Conservation (phyloP, 1,140 invertebrate genomes). For the Fopius arisanus region DNA sequence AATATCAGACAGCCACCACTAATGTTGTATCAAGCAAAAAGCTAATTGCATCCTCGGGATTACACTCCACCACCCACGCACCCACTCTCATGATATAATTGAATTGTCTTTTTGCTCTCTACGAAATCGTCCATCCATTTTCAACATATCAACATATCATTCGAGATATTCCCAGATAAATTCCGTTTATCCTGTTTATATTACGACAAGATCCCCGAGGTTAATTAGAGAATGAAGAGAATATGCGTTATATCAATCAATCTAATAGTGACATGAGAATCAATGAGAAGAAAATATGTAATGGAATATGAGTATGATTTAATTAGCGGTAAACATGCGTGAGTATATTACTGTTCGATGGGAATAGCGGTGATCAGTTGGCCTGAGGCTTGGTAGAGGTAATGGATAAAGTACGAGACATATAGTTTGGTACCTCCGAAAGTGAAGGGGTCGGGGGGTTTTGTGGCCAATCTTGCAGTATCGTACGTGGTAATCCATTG, state of each 20-base stretch:
- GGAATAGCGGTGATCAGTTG: conserved; percentile 32
- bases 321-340: conserved; percentile 36
- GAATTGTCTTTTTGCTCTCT: conserved; percentile 57
- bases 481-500: conserved; percentile 28
- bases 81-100: conserved; percentile 42
- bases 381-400: conserved; percentile 13
- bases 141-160: no score
- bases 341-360: conserved; percentile 37
- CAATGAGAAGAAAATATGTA: no score
- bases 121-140: no score
- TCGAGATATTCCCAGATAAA: no score
- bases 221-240: no score
- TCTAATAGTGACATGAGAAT: conserved; percentile 18
- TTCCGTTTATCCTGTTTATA: no score
- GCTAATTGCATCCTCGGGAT: conserved; percentile 49
- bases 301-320: conserved; percentile 9
- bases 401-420: background rate
- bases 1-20: background rate
- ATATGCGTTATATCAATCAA: conserved; percentile 19
- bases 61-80: background rate
- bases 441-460: conserved; percentile 9
- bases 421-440: background rate
- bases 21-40: conserved; percentile 46
- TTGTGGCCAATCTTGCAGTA: conserved; percentile 28
- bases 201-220: no score